Base-by-base conservation (phyloP, 1,140 invertebrate genomes). In the Pectinophora gossypiella region DNA sequence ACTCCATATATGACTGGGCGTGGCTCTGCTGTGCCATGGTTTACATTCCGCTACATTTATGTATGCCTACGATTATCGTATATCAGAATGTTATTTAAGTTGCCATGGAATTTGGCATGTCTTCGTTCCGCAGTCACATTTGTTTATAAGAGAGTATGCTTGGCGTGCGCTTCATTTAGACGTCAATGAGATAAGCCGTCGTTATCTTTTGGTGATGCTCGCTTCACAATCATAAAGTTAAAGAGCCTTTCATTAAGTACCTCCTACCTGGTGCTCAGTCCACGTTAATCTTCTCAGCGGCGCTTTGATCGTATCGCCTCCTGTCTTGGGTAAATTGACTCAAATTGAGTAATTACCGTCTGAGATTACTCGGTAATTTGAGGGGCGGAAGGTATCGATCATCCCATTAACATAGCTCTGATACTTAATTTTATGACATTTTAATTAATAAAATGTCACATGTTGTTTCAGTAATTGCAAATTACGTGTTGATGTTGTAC, bases 261-360 rank as follows among this genome's bases (percentile, higher is more conserved):
- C 44, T 38, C 48, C 9, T 53, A 40, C 48, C 44, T 56, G 50
- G 47, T 59, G 20, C 43, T 27, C 54, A 60, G 38, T 15, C 52
- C 50, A 27, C 12, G n/a, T 32, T 64, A 64, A 68, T 68, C 62
- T 56, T 49, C 44, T 51, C 42, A 57, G 59, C 68, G 63, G 56
- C 56, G 61, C 64, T 72, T 68, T 68, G 66, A 75, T 59, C 63
- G 44, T 48, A 60, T 66, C 61, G 51, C 51, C 65, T 72, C 64
- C 64, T 62, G 64, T 72, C 72, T 68, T 57, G 56, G 56, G 59
- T 65, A 78, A 80, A 83, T 80, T 78, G 68, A 71, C 69, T 75
- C 64, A 78, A 80, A 83, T 80, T 78, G 68, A 71, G 71, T 75
- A 80, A 83, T 83, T 83, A 80, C 72, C 64, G 62, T 9, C 61